Evolutionary conservation across 2,888 invertebrate species (phyloP).

Genomic region (Netelia inedita): DNA sequence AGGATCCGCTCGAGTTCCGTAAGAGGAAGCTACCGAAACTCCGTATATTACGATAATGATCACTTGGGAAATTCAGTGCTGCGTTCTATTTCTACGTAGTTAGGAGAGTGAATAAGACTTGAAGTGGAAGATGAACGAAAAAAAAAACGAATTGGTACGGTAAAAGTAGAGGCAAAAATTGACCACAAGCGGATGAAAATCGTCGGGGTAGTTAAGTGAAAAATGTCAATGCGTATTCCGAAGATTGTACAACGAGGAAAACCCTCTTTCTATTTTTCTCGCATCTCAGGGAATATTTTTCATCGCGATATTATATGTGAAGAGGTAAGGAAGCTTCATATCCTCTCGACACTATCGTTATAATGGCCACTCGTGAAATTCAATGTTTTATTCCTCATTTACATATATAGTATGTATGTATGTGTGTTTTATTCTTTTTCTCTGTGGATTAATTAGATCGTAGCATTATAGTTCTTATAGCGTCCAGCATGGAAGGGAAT

Average conservation of each 20-base stretch:
- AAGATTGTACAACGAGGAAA: constrained; percentile 21
- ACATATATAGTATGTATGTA: neutral
- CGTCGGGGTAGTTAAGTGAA: neutral
- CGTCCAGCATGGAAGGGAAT: constrained; percentile 32
- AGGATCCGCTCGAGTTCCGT: neutral
- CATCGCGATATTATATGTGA: neutral
- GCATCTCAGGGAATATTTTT: constrained; percentile 12
- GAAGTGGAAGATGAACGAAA: neutral
- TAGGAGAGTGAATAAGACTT: neutral
- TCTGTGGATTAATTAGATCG: constrained; percentile 64
- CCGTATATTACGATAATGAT: constrained; percentile 1
- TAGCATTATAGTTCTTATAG: constrained; percentile 46
- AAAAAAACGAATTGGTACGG: neutral
- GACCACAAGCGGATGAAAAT: neutral
- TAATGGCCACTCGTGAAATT: neutral
- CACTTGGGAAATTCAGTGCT: constrained; percentile 21
- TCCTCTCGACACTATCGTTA: neutral
- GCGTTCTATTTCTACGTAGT: neutral
- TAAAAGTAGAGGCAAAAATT: neutral
- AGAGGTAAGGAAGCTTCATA: constrained; percentile 19
- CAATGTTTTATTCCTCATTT: constrained; percentile 1
- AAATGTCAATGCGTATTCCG: neutral
- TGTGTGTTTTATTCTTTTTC: neutral
- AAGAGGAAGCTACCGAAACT: neutral
- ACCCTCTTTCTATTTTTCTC: constrained; percentile 19